Conservation (phyloP, 2,888 invertebrate genomes). For the Ectemnius continuus region DNA sequence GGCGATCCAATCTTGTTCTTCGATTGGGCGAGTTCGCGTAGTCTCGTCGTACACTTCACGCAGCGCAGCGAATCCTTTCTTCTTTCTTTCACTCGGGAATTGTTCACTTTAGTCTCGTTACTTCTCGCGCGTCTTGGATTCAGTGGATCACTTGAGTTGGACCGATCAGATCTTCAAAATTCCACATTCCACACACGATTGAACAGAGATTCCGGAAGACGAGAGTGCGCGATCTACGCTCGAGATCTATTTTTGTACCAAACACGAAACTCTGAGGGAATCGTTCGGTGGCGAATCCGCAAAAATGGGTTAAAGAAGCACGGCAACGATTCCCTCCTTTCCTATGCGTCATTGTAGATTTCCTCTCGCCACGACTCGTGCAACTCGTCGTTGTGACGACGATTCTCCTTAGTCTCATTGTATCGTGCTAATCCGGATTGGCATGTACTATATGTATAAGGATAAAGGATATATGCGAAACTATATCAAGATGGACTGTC, state of each 20-base stretch:
- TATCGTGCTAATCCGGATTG: no score
- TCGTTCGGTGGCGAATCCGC: neutral
- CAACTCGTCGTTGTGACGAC: neutral
- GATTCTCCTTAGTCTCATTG: slow-evolving; percentile 4
- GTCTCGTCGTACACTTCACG: slow-evolving; percentile 28
- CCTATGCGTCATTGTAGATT: slow-evolving; percentile 25
- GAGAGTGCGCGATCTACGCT: slow-evolving; percentile 58
- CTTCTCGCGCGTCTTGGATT: no score
- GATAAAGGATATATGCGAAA: no score
- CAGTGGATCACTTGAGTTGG: no score
- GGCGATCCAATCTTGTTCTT: slow-evolving; percentile 55
- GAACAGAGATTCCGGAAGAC: neutral
- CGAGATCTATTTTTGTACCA: slow-evolving; percentile 74
- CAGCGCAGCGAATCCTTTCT: no score
- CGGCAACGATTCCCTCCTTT: slow-evolving; percentile 18
- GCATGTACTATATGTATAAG: no score
- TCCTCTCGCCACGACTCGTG: slow-evolving; percentile 4
- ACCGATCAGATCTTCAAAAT: no score
- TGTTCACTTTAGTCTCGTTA: no score
- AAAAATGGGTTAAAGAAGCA: neutral
- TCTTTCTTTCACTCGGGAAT: no score
- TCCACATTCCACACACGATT: no score
- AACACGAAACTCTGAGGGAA: slow-evolving; percentile 28
- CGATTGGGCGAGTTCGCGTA: slow-evolving; percentile 56
- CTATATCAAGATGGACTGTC: no score